A percentile compares a stretch with the other conserved stretches of the same genome.
Conservation (phyloP, 2,797 vertebrate genomes). For the Nyctalus aviator region DNA sequence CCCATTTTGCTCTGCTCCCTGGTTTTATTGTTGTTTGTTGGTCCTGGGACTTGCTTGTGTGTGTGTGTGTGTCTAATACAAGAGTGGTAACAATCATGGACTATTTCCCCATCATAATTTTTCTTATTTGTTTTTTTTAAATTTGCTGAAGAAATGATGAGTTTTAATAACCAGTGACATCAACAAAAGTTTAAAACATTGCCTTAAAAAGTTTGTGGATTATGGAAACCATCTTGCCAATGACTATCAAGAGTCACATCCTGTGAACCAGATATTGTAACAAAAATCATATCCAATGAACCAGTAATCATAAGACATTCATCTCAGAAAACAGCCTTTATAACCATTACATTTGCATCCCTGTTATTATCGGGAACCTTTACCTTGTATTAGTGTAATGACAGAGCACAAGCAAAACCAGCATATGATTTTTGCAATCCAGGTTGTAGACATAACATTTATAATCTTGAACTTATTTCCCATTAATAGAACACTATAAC, state of each 20-base stretch:
- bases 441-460: constrained; percentile 25
- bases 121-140: not conserved
- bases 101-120: not conserved
- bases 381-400: not conserved
- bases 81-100: not conserved
- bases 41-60: no score
- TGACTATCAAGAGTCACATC: constrained; percentile 29
- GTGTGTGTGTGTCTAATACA: not conserved
- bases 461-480: constrained; percentile 59
- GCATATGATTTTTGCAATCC: not conserved
- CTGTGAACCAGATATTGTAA: not conserved
- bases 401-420: constrained; percentile 26
- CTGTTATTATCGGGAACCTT: constrained; percentile 8
- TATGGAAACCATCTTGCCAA: constrained; percentile 32
- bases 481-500: constrained; percentile 2
- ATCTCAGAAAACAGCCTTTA: constrained; percentile 19
- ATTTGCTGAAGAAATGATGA: not conserved
- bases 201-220: constrained; percentile 53
- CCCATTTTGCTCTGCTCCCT: not conserved
- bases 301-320: constrained; percentile 49
- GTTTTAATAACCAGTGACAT: not conserved
- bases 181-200: constrained; percentile 27
- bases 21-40: not conserved
- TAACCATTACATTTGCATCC: not conserved
- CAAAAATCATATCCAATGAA: not conserved